Evolutionary conservation across 2,797 vertebrate species (phyloP).

Genomic region (Myotis planiceps): DNA sequence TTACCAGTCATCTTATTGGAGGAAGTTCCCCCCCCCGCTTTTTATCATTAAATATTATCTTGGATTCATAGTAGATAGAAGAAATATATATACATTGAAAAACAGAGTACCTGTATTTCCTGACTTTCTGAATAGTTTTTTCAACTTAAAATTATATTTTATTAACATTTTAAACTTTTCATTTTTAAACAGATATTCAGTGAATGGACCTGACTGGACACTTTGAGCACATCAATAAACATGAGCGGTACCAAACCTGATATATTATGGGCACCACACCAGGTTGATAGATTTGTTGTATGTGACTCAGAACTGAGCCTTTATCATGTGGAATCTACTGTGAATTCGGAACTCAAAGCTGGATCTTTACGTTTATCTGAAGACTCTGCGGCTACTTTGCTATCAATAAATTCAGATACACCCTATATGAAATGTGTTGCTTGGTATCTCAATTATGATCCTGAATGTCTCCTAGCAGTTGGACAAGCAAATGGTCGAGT

Average conservation of each 20-base stretch:
- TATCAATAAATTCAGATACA: slow-evolving; percentile 98
- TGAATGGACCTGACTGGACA: slow-evolving; percentile 83
- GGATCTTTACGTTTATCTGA: slow-evolving; percentile 94
- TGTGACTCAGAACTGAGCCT: slow-evolving; percentile 97
- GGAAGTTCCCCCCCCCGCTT: background rate
- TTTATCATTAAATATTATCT: slow-evolving; percentile 28
- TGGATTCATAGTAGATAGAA: slow-evolving; percentile 5
- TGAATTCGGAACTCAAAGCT: slow-evolving; percentile 92
- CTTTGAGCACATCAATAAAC: slow-evolving; percentile 68
- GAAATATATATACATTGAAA: slow-evolving; percentile 17
- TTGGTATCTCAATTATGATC: slow-evolving; percentile 98
- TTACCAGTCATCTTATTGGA: slow-evolving; percentile 32
- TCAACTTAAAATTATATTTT: background rate
- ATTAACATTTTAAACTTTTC: slow-evolving; percentile 47
- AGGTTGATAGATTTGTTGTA: slow-evolving; percentile 96
- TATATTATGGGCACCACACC: slow-evolving; percentile 98
- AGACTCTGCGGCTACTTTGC: slow-evolving; percentile 94
- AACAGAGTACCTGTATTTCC: background rate
- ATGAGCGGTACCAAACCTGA: slow-evolving; percentile 99
- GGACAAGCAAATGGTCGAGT: slow-evolving; percentile 98
- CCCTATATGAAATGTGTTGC: slow-evolving; percentile 99
- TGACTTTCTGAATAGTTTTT: slow-evolving; percentile 25
- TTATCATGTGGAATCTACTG: slow-evolving; percentile 94
- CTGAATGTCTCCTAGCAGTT: slow-evolving; percentile 96
- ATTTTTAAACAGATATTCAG: slow-evolving; percentile 71